A percentile compares a stretch with the other conserved stretches of the same genome.
phyloP scores from a whole-genome alignment of 2,113 vertebrate genomes.

The Brachyistius frenatus region DNA sequence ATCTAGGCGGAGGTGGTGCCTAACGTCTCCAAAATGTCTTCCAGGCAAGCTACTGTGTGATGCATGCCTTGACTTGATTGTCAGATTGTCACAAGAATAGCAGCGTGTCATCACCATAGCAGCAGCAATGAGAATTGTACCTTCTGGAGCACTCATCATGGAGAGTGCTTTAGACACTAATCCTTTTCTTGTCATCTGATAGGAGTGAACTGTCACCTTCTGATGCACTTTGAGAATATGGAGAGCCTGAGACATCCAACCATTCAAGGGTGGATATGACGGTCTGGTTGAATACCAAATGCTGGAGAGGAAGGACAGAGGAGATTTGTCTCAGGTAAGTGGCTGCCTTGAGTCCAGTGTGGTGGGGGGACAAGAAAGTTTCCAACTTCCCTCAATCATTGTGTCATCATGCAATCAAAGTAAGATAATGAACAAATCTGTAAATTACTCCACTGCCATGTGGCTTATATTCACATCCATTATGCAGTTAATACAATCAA shows the following conservation, averaged over 20 bases:
- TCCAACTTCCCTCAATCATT: background rate
- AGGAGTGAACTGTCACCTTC: too few relatives aligned
- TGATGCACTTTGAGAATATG: too few relatives aligned
- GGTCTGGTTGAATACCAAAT: background rate
- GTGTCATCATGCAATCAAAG: background rate
- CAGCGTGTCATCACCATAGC: too few relatives aligned
- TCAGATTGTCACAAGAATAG: background rate
- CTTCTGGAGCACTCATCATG: too few relatives aligned
- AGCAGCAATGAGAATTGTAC: too few relatives aligned
- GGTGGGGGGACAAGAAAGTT: too few relatives aligned
- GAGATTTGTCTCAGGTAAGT: background rate
- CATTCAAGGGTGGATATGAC: background rate
- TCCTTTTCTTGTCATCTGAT: too few relatives aligned
- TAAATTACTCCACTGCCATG: background rate
- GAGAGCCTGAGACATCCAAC: background rate
- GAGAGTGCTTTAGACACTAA: too few relatives aligned
- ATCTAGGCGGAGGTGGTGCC: too few relatives aligned
- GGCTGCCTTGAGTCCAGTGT: too few relatives aligned
- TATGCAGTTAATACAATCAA: background rate
- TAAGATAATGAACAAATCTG: background rate
- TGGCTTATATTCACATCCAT: background rate
- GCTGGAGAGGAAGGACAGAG: background rate
- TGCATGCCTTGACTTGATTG: background rate
- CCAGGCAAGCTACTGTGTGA: background rate
- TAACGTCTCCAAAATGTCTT: background rate